Base-by-base conservation (phyloP, 2,888 invertebrate genomes). In the Protophormia terraenovae region DNA sequence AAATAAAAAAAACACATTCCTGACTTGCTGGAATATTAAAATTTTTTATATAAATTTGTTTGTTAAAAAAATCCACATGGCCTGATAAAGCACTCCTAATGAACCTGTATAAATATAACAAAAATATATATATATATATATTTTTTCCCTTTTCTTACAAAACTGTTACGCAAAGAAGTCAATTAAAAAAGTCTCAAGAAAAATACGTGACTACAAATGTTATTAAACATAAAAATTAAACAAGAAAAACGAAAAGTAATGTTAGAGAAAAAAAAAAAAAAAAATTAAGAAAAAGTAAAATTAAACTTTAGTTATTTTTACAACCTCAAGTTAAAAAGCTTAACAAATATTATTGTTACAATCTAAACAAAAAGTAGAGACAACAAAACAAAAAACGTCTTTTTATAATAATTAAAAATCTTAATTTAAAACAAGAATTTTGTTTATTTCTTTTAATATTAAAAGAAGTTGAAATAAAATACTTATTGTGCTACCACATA, bases 101-200 rank as follows among this genome's bases (percentile, higher is more conserved):
- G 88, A 91, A 90, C 81, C 86, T 69, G 73, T 67, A 35, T 29
- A 75, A 29, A 60, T n/a, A 35, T 12, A 32, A 47, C 5, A 38
- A 47, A 50, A 64, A 83, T 69, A 80, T 72, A 81, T 86, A 87
- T 87, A 86, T n/a, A n/a, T n/a, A n/a, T n/a, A n/a, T n/a, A 35
- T 50, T 60, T 79, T 32, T 45, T 27, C 75, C 60, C 76, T 83
- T 83, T 83, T 12, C 14, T 78, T 80, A 78, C n/a, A n/a, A n/a
- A n/a, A 27, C 53, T 38, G 16, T 22, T 22, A 50, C 19, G 50
- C 86, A 88, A 86, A 86, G 79, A 87, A 91, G 91, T 92, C 91
- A 91, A 92, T 91, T 92, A 91, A 91, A 91, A 90, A 90, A 88
- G 89, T 88, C 88, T 88, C 85, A 89, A 87, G 73, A 64, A 82